Percentiles rank a stretch among this genome's conserved stretches.
Evolutionary conservation across 1,140 invertebrate species (phyloP).

Genomic region (Anastrepha obliqua): DNA sequence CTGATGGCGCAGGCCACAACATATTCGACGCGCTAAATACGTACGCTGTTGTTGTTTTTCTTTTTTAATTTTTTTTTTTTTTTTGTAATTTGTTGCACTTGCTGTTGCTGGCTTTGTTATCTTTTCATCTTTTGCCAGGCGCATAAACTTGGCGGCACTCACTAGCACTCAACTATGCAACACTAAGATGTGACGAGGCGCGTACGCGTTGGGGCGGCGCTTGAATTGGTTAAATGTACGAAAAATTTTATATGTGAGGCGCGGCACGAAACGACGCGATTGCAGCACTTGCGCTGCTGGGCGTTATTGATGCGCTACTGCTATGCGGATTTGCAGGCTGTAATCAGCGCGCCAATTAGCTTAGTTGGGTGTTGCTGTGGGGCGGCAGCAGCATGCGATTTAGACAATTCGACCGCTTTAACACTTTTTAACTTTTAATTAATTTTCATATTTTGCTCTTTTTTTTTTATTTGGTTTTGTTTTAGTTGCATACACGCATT

Average conservation of each 20-base stretch:
- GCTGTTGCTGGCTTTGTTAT: neutral
- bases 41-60: neutral
- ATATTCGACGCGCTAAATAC: conserved; percentile 18
- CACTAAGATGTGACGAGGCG: neutral
- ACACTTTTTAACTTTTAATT: conserved; percentile 18
- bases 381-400: too few species aligned
- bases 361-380: neutral
- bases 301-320: conserved; percentile 16
- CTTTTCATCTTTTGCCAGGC: neutral
- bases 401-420: neutral
- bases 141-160: neutral
- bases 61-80: neutral
- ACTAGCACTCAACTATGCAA: neutral
- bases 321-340: neutral
- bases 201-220: neutral
- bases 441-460: neutral
- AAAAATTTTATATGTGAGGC: neutral
- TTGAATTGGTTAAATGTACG: conserved; percentile 1
- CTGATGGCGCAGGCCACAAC: neutral
- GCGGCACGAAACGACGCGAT: neutral
- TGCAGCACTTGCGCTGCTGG: neutral
- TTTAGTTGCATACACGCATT: neutral
- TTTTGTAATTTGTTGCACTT: neutral
- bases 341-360: neutral
- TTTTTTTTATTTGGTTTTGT: neutral